Evolutionary conservation across 2,888 invertebrate genomes (phyloP).

Genomic region (Synergus laeviventris): DNA sequence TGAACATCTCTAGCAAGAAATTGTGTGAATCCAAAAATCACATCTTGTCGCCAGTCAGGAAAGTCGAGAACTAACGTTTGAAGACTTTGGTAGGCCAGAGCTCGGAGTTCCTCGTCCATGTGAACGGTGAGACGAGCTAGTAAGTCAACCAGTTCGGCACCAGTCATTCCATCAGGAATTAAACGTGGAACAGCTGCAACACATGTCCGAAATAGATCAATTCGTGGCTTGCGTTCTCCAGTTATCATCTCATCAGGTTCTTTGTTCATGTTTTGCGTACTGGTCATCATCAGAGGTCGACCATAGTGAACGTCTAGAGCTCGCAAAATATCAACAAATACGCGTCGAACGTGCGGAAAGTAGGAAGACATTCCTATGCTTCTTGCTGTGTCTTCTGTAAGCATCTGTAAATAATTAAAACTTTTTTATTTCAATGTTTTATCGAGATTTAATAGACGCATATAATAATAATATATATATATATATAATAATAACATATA

Average conservation of each 20-base stretch:
- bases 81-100: slow-evolving; percentile 94
- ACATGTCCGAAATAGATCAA: slow-evolving; percentile 98
- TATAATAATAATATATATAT: too few relatives aligned
- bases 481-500: slow-evolving; percentile 18
- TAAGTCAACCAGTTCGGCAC: slow-evolving; percentile 95
- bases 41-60: slow-evolving; percentile 98
- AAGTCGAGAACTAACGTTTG: slow-evolving; percentile 98
- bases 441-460: too few relatives aligned
- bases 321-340: slow-evolving; percentile 95
- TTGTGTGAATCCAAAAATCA: slow-evolving; percentile 91
- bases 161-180: slow-evolving; percentile 98
- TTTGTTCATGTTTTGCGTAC: slow-evolving; percentile 96
- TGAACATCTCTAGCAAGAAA: slow-evolving; percentile 95
- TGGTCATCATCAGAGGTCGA: slow-evolving; percentile 97
- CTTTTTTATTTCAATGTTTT: too few relatives aligned
- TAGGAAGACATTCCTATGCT: slow-evolving; percentile 98
- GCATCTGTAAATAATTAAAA: slow-evolving; percentile 77
- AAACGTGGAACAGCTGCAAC: slow-evolving; percentile 98
- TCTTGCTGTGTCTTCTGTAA: slow-evolving; percentile 96
- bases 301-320: slow-evolving; percentile 97
- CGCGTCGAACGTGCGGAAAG: slow-evolving; percentile 95
- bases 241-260: slow-evolving; percentile 94
- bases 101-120: slow-evolving; percentile 98
- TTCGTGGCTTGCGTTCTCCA: slow-evolving; percentile 97
- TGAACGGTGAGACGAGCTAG: slow-evolving; percentile 96